Percentiles rank a stretch among this genome's conserved stretches.
Conservation (phyloP, 2,113 vertebrate genomes). For the Ailurus styani region DNA sequence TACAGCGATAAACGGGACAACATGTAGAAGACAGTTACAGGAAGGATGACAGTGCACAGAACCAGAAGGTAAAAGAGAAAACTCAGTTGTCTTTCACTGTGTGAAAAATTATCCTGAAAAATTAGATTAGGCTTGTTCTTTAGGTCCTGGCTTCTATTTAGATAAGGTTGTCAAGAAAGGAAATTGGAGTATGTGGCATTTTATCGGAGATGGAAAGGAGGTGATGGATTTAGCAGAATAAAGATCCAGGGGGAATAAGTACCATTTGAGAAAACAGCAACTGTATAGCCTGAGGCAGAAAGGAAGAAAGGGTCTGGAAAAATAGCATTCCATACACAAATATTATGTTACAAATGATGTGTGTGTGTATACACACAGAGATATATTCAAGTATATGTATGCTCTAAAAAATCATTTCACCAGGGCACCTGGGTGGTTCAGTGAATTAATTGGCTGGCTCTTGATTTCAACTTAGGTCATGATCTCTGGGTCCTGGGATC, state of each 20-base stretch:
- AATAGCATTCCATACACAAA: background rate
- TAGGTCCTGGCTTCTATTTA: background rate
- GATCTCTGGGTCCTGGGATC: background rate
- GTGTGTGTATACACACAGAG: background rate
- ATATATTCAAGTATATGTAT: background rate
- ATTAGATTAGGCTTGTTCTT: background rate
- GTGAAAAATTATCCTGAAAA: background rate
- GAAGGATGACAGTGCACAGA: background rate
- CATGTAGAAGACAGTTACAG: background rate
- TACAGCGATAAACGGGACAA: background rate
- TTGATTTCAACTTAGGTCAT: background rate
- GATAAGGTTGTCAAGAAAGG: background rate
- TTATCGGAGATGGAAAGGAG: background rate
- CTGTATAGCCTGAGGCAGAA: background rate
- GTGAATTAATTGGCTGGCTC: background rate
- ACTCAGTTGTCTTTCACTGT: background rate
- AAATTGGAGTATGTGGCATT: background rate
- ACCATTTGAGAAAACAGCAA: background rate
- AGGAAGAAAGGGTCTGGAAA: background rate
- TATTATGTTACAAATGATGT: background rate
- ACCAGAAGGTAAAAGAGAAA: background rate
- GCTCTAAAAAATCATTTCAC: background rate
- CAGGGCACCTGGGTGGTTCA: background rate
- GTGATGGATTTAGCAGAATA: background rate
- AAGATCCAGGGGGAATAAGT: background rate